Base-by-base conservation (phyloP, 2,888 invertebrate species). In the Amorpha juglandis region DNA sequence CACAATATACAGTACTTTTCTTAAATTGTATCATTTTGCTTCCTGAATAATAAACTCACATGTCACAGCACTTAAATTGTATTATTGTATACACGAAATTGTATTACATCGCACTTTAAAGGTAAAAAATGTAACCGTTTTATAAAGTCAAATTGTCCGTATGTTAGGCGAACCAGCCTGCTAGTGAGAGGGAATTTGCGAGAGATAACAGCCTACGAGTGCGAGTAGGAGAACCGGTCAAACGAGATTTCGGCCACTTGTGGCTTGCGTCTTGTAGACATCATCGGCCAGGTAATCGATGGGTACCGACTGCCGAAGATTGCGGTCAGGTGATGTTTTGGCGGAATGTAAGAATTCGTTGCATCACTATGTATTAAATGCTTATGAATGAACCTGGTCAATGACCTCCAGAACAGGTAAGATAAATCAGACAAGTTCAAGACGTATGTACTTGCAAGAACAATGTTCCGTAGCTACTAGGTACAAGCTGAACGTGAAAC, bases 181-280 rank as follows among this genome's bases (percentile, higher is more conserved):
- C 83, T 81, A 82, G 87, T 89, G 84, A 86, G 85, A 87, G 88
- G 83, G 84, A 89, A 89, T 91, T 92, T 86, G 92, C 92, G 81
- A 91, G 82, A 77, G 73, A 80, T 78, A 79, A 77, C 77, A 76
- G 78, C 79, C 78, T 75, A 81, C 78, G 77, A 84, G 87, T 87
- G 87, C 82, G 87, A 89, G 90, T 82, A 79, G 82, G 88, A 86
- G 85, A 90, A 92, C 91, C 91, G 89, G 92, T 92, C 87, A 82
- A 82, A 88, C 92, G 71, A 83, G 89, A 90, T 91, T 89, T 84
- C 77, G 79, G 76, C 75, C 81, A 78, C 74, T 74, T 58, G 58
- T 58, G n/a, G 35, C 53, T 53, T 33, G 53, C n/a, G 27, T 27
- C 27, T 48, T 70, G 42, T 38, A 65, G 48, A 62, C 65, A 66